phyloP scores from a whole-genome alignment of 2,888 invertebrate species.

The Augiades crinisus region DNA sequence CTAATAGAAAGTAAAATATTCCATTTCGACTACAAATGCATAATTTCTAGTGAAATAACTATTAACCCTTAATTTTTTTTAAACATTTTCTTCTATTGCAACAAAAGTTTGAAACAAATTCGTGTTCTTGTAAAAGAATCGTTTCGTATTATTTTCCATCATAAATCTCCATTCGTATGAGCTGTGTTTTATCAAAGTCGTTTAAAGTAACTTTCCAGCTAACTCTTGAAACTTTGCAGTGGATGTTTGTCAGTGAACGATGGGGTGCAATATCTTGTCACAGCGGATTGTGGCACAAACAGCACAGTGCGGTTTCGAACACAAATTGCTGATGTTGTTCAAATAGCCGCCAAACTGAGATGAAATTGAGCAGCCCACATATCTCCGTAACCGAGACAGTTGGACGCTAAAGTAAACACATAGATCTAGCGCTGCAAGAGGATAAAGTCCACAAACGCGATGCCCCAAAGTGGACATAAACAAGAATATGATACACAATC shows the following conservation, averaged over 20 bases:
- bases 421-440: constrained; percentile 18
- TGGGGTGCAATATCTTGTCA: constrained; percentile 22
- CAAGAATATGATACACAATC: constrained; percentile 3
- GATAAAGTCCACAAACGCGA: constrained; percentile 19
- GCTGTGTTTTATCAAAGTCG: constrained; percentile 4
- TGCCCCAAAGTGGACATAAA: constrained; percentile 11
- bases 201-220: constrained; percentile 3
- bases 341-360: constrained; percentile 24
- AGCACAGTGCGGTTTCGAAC: constrained; percentile 17
- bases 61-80: too few relatives aligned
- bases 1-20: too few relatives aligned
- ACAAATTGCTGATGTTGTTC: constrained; percentile 24
- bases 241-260: constrained; percentile 16
- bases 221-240: constrained; percentile 10
- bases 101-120: too few relatives aligned
- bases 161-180: neutral
- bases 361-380: constrained; percentile 26
- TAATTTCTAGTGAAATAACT: too few relatives aligned
- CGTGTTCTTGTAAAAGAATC: too few relatives aligned
- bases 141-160: neutral
- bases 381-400: constrained; percentile 19
- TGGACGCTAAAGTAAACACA: constrained; percentile 21
- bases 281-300: constrained; percentile 20
- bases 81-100: too few relatives aligned
- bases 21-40: too few relatives aligned